Evolutionary conservation across 2,797 vertebrate genomes (phyloP), one percentile per base, ranked within the genome.

Genomic region (Pangasius macronema): DNA sequence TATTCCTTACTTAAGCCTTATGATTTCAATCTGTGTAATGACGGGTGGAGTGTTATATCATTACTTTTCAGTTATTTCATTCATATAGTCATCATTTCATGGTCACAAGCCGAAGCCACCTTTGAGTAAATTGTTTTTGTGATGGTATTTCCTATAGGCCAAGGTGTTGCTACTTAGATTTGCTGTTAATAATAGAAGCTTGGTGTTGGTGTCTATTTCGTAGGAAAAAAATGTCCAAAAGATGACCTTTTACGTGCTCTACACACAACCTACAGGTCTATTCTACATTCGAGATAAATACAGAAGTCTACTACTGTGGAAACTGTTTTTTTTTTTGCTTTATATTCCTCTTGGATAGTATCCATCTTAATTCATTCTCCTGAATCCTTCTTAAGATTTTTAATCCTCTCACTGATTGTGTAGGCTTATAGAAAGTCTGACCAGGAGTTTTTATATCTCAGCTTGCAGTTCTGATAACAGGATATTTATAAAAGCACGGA

Each of bases 381-480:
- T 46, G 49, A 75, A 75, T 75, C 42, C 72, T 73, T 24, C 14
- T 30, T 51, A 18, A 27, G 49, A 76, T n/a, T 76, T 77, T 77
- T 18, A 30, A 53, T 33, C 33, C 14, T 9, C 27, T 53, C 13
- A 77, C 27, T 18, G 73, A 53, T 18, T 51, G 14, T 7, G 5
- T 68, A 33, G 14, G 30, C 18, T 68, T 68, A 36, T 20, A 68
- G 20, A 39, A 70, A 70, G 33, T 20, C 16, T 70, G n/a, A 30
- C 63, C n/a, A 65, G 27, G n/a, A 65, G 67, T 75, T 27, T 75
- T 75, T 49, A 75, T 75, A 49, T 18, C 67, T 70, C 72, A 46
- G 72, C 10, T 5, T 49, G 11, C 24, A 6, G 4, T 75, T 53
- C 46, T 16, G 24, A n/a, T 51, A 49, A n/a, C 49, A 75, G 75